These are phyloP conservation scores for Scaptomyza pallida DNA, from an alignment of 1,140 invertebrate genomes.

Conservation along the genomic window DNA sequence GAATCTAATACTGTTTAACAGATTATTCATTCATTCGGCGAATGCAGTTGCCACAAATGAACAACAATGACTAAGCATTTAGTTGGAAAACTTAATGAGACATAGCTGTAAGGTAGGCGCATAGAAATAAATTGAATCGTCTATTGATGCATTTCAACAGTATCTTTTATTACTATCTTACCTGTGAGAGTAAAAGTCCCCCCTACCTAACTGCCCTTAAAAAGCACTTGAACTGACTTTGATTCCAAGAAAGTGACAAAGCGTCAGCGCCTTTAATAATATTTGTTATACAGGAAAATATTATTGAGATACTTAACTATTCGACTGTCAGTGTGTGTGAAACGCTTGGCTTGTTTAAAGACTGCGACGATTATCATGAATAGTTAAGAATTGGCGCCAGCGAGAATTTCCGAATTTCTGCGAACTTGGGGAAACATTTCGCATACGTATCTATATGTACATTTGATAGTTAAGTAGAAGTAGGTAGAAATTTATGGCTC, in stretches of 20 bases:
- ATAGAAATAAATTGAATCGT: constrained; percentile 5
- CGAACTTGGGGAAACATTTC: constrained; percentile 13
- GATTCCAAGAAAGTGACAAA: constrained; percentile 15
- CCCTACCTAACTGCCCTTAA: not conserved
- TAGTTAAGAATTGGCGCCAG: constrained; percentile 44
- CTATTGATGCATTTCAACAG: not conserved
- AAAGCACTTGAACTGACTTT: constrained; percentile 14
- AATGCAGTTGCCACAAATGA: constrained; percentile 30
- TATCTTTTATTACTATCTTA: not conserved
- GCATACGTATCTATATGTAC: too few species aligned
- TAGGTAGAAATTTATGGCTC: not conserved
- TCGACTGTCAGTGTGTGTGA: constrained; percentile 15
- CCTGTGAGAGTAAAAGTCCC: constrained; percentile 6
- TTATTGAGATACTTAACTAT: not conserved
- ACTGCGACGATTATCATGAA: constrained; percentile 36
- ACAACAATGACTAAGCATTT: constrained; percentile 19
- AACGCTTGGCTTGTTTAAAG: constrained; percentile 32
- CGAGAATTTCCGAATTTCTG: constrained; percentile 25
- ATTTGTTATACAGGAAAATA: not conserved
- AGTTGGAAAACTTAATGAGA: constrained; percentile 18
- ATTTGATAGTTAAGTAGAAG: not conserved
- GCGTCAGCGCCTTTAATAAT: not conserved
- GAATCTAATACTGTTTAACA: not conserved
- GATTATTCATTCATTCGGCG: constrained; percentile 30
- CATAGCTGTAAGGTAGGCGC: not conserved